phyloP scores from a whole-genome alignment of 2,113 vertebrate genomes.

The Platichthys stellatus region DNA sequence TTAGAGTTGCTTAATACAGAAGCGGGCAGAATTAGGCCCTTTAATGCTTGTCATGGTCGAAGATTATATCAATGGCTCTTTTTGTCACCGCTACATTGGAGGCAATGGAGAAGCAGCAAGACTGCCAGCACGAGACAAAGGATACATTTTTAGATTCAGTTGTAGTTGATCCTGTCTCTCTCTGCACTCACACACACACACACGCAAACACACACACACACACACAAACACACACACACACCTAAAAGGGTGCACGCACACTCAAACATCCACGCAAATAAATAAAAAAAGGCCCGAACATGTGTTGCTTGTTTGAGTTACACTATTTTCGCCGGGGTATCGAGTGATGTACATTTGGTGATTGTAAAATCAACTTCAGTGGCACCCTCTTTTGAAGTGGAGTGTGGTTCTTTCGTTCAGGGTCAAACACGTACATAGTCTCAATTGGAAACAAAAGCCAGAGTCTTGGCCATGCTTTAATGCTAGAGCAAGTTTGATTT shows the following conservation, averaged over 20 bases:
- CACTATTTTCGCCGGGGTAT: slow-evolving; percentile 50
- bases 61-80: slow-evolving; percentile 78
- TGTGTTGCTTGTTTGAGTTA: slow-evolving; percentile 65
- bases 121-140: slow-evolving; percentile 62
- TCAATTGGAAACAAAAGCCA: slow-evolving; percentile 70
- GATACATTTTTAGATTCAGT: slow-evolving; percentile 66
- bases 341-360: slow-evolving; percentile 59
- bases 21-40: slow-evolving; percentile 78
- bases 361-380: slow-evolving; percentile 73
- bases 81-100: slow-evolving; percentile 70
- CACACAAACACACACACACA: slow-evolving; percentile 3
- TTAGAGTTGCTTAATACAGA: slow-evolving; percentile 80
- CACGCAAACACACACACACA: slow-evolving; percentile 3
- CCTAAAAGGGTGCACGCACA: slow-evolving; percentile 4
- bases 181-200: slow-evolving; percentile 10
- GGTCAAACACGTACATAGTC: slow-evolving; percentile 65
- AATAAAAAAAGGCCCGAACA: slow-evolving; percentile 31
- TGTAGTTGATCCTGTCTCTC: slow-evolving; percentile 52
- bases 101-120: slow-evolving; percentile 66
- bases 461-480: slow-evolving; percentile 67
- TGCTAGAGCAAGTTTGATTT: slow-evolving; percentile 77
- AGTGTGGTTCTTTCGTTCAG: slow-evolving; percentile 70
- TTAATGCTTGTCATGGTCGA: slow-evolving; percentile 80
- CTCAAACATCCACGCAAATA: slow-evolving; percentile 14
- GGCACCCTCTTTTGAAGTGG: slow-evolving; percentile 69